A percentile compares a stretch with the other conserved stretches of the same genome.
These are phyloP conservation scores for Megalops cyprinoides DNA, from an alignment of 2,797 vertebrate species.

Conservation along the genomic window DNA sequence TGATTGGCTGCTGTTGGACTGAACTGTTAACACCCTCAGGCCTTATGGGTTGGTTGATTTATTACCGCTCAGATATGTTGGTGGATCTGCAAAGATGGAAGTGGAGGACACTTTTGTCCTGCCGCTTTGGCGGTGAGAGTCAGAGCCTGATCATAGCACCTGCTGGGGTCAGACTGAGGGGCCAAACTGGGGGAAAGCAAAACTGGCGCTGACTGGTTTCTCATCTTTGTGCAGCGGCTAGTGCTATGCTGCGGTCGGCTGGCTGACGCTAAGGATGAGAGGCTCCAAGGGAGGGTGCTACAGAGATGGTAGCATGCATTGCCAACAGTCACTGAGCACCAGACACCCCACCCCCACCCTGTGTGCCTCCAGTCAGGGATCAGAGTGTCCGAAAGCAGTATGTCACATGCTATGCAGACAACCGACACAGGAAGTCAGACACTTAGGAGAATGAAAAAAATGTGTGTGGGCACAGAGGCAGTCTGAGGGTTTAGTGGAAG, in stretches of 20 bases:
- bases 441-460: conserved; percentile 5
- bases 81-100: conserved; percentile 9
- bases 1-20: neutral
- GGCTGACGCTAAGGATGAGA: neutral
- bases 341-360: too few relatives aligned
- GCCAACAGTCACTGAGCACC: too few relatives aligned
- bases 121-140: neutral
- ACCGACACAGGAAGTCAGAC: neutral
- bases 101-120: neutral
- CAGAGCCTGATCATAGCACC: too few relatives aligned
- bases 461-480: neutral
- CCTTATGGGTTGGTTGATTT: neutral
- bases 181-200: neutral
- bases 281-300: neutral
- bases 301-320: too few relatives aligned
- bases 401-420: neutral
- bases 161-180: neutral
- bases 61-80: neutral
- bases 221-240: neutral
- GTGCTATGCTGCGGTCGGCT: neutral
- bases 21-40: neutral
- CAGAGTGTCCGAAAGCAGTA: too few relatives aligned
- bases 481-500: neutral
- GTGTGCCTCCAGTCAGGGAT: too few relatives aligned
- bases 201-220: neutral